phyloP scores from a whole-genome alignment of 1,140 invertebrate genomes.

The Drosophila subpulchrella region DNA sequence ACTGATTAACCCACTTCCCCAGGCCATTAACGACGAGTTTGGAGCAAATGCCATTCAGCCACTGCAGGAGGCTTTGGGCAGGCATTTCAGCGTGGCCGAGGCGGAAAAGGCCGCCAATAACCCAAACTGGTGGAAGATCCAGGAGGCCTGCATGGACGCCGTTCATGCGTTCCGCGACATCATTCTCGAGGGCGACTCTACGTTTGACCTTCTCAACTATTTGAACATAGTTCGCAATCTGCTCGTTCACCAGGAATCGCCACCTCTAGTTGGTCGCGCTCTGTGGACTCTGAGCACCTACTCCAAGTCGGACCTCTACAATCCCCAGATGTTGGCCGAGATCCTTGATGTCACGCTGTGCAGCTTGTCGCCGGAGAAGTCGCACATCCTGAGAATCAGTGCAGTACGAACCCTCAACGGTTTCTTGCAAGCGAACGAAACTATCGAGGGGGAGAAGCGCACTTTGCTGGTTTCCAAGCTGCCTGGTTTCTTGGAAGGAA shows the following conservation, averaged over 20 bases:
- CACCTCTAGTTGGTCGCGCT: conserved; percentile 90
- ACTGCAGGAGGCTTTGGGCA: conserved; percentile 88
- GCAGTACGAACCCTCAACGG: conserved; percentile 80
- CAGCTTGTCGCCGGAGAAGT: conserved; percentile 73
- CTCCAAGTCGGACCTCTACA: conserved; percentile 84
- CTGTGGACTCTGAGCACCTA: conserved; percentile 90
- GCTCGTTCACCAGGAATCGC: conserved; percentile 79
- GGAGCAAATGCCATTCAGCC: conserved; percentile 87
- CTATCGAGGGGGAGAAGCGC: conserved; percentile 66
- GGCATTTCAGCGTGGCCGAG: conserved; percentile 88
- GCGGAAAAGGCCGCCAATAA: conserved; percentile 85
- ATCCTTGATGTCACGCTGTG: conserved; percentile 73
- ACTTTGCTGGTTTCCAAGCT: conserved; percentile 69
- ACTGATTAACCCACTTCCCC: conserved; percentile 18
- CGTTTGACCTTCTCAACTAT: conserved; percentile 89
- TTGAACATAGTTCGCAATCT: conserved; percentile 86
- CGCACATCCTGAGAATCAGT: conserved; percentile 73
- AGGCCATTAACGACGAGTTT: conserved; percentile 88
- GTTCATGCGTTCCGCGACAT: conserved; percentile 86
- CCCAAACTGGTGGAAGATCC: conserved; percentile 90
- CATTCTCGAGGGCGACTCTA: conserved; percentile 86
- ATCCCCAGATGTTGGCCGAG: conserved; percentile 76
- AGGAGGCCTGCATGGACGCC: conserved; percentile 90
- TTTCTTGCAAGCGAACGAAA: conserved; percentile 87
- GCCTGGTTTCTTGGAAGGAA: conserved; percentile 73